A percentile compares a stretch with the other conserved stretches of the same genome.
Conservation (phyloP, 2,797 vertebrate species). For the Lerista edwardsae region DNA sequence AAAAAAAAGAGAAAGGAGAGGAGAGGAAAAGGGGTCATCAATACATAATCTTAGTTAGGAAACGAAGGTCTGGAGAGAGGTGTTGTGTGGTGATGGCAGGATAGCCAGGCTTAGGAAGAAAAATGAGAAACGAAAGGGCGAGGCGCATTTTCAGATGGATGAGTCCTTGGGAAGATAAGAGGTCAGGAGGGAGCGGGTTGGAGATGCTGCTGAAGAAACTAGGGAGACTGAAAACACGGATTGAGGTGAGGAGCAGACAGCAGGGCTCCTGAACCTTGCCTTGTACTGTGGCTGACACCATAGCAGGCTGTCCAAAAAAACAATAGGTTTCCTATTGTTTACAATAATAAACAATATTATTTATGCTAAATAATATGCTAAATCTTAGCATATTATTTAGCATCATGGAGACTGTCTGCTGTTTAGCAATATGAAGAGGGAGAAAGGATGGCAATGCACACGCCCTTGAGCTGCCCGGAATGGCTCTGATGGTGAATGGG, state of each 20-base stretch:
- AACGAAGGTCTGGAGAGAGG: constrained; percentile 55
- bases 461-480: too few relatives aligned
- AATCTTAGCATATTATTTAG: background rate
- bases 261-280: accelerated
- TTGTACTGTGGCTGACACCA: background rate
- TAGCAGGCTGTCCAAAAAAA: background rate
- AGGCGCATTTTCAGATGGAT: background rate
- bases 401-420: background rate
- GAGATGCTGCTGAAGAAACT: background rate
- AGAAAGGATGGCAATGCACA: too few relatives aligned
- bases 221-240: constrained; percentile 13
- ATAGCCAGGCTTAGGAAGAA: constrained; percentile 32
- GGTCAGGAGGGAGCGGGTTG: background rate
- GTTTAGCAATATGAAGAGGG: background rate
- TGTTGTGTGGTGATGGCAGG: constrained; percentile 48
- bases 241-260: background rate
- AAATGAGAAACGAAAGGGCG: constrained; percentile 47
- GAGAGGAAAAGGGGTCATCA: constrained; percentile 54
- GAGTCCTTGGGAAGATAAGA: constrained; percentile 23
- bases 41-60: constrained; percentile 70
- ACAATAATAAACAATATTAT: too few relatives aligned
- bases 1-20: constrained; percentile 22
- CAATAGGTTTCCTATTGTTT: too few relatives aligned
- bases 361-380: background rate
- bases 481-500: too few relatives aligned